Percentiles rank a stretch among this genome's conserved stretches.
These are phyloP conservation scores for Dorcus hopei DNA, from an alignment of 2,888 invertebrate genomes.

Conservation along the genomic window DNA sequence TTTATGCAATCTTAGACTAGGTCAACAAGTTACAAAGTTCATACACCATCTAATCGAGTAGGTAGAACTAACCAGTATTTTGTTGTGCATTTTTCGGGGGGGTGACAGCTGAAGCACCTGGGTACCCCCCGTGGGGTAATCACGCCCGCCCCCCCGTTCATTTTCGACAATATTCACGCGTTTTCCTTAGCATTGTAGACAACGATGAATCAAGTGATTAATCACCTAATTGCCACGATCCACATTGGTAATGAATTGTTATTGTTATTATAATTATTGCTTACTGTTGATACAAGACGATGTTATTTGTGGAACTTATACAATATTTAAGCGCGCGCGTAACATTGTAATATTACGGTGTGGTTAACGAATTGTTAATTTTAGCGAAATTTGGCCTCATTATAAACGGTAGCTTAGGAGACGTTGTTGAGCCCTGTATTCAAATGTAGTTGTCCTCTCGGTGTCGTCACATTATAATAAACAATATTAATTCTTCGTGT, in stretches of 20 bases:
- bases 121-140: no score
- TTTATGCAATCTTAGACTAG: no score
- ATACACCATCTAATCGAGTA: no score
- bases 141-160: no score
- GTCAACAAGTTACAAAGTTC: no score
- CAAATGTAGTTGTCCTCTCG: neutral
- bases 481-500: neutral
- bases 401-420: neutral
- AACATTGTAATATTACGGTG: neutral
- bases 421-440: neutral
- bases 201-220: constrained; percentile 1
- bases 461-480: neutral
- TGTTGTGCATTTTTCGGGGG: no score
- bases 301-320: constrained; percentile 1
- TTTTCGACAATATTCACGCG: no score
- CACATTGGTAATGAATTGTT: neutral
- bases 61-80: no score
- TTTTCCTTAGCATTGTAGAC: neutral
- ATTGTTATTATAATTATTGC: neutral
- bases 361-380: neutral
- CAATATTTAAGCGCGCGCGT: neutral
- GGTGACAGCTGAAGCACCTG: no score
- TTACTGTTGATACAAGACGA: neutral
- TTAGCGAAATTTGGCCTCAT: neutral
- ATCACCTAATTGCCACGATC: neutral